These are phyloP conservation scores for Bibio marci DNA, from an alignment of 2,888 invertebrate genomes.

Conservation along the genomic window DNA sequence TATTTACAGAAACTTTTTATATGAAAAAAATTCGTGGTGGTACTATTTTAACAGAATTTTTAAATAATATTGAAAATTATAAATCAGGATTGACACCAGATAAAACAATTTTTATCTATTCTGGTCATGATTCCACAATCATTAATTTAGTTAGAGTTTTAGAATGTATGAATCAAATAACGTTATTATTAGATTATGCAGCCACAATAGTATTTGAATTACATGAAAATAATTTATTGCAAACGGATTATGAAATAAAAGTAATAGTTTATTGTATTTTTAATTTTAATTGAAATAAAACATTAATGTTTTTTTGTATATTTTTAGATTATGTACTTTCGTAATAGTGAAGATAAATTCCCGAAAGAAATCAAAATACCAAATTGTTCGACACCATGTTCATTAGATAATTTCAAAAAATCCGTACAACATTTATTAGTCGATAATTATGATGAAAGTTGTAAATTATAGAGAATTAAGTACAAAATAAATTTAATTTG, in stretches of 20 bases:
- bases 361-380: conserved; percentile 40
- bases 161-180: conserved; percentile 40
- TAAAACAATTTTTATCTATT: conserved; percentile 48
- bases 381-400: conserved; percentile 46
- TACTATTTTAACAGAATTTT: conserved; percentile 12
- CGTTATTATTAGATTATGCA: conserved; percentile 55
- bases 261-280: conserved; percentile 22
- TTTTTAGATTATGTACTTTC: no score
- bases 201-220: conserved; percentile 58
- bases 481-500: no score
- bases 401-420: conserved; percentile 35
- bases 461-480: conserved; percentile 20
- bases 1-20: conserved; percentile 49
- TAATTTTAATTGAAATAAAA: no score
- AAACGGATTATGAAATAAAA: conserved; percentile 36
- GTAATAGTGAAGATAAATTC: conserved; percentile 34
- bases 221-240: conserved; percentile 32
- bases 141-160: conserved; percentile 59
- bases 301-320: conserved; percentile 12
- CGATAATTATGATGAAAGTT: conserved; percentile 49
- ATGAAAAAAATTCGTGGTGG: conserved; percentile 59
- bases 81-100: conserved; percentile 25
- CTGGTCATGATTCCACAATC: conserved; percentile 68
- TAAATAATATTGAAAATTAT: no score
- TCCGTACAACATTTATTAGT: conserved; percentile 40